Evolutionary conservation across 2,113 vertebrate genomes (phyloP).

Genomic region (Cygnus buccinator): DNA sequence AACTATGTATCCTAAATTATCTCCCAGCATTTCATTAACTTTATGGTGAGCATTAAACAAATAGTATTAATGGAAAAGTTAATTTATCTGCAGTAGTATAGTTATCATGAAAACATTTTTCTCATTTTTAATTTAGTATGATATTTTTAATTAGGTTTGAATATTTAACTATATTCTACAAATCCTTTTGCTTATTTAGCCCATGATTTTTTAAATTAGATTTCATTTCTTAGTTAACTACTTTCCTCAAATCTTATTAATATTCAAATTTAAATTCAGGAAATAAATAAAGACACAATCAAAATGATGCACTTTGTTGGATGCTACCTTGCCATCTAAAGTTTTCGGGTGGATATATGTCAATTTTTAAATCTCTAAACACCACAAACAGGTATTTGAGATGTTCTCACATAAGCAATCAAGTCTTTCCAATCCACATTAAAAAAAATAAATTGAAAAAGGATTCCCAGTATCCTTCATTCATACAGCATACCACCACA

Average conservation of each 20-base stretch:
- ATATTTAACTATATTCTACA: constrained; percentile 24
- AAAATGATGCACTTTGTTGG: constrained; percentile 42
- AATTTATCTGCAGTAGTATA: constrained; percentile 36
- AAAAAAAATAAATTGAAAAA: not conserved
- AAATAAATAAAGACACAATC: constrained; percentile 6
- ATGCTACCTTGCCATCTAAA: not conserved
- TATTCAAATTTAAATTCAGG: constrained; percentile 10
- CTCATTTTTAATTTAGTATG: constrained; percentile 42
- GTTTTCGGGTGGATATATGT: not conserved
- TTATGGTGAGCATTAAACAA: constrained; percentile 40
- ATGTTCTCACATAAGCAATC: not conserved
- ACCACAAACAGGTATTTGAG: not conserved
- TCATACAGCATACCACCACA: not conserved
- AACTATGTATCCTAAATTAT: not conserved
- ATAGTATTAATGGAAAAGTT: constrained; percentile 15
- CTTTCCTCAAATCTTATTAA: constrained; percentile 50
- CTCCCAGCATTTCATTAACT: constrained; percentile 33
- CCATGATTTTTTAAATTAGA: constrained; percentile 65
- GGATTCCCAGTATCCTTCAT: not conserved
- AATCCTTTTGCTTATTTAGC: constrained; percentile 24
- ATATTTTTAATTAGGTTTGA: constrained; percentile 52
- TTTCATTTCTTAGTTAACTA: constrained; percentile 49
- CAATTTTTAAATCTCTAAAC: constrained; percentile 7
- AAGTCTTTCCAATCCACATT: not conserved
- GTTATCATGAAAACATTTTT: constrained; percentile 48